Evolutionary conservation across 2,113 vertebrate species (phyloP), one percentile per base, ranked within the genome.

Genomic region (Oxygymnocypris stewartii): DNA sequence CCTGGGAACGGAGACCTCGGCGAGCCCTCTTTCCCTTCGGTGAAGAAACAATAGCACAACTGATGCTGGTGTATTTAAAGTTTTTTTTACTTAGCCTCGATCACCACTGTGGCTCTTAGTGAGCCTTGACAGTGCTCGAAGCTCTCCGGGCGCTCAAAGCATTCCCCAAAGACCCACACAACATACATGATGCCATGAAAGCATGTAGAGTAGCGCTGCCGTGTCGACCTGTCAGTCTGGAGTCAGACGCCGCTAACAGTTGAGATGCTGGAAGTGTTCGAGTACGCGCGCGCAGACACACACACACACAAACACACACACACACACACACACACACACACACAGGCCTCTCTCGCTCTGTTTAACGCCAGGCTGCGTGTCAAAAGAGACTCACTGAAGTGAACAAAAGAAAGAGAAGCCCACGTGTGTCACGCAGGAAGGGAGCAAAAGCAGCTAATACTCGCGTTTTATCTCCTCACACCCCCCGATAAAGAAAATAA

Each of bases 51-150:
- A 88, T 77, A 89, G 85, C 86, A 89, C 85, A 80, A 77, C 88
- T 81, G 87, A 88, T 87, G 77, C 90, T 85, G 40, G 82, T 90
- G 73, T 90, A 86, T 90, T 89, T 90, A 88, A 85, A 88, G 88
- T 85, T 85, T 90, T 87, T 31, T 91, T 89, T 88, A 89, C 87
- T 90, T 91, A 90, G 87, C 88, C 76, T 87, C 84, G 86, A 91
- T 91, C 90, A 88, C 89, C 89, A 87, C 88, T 86, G 84, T 84
- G 82, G 81, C 84, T 90, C 79, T 88, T 84, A 87, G 84, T 89
- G 87, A 89, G 90, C 87, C 90, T 86, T 90, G 90, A 91, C 90
- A 91, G 90, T 89, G 88, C 89, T 90, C 87, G 47, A 84, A 88
- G 87, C 87, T 83, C 85, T 90, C 88, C 44, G 73, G 77, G 78